These are phyloP conservation scores for Machimus rusticus DNA, from an alignment of 2,888 invertebrate genomes.

Conservation along the genomic window DNA sequence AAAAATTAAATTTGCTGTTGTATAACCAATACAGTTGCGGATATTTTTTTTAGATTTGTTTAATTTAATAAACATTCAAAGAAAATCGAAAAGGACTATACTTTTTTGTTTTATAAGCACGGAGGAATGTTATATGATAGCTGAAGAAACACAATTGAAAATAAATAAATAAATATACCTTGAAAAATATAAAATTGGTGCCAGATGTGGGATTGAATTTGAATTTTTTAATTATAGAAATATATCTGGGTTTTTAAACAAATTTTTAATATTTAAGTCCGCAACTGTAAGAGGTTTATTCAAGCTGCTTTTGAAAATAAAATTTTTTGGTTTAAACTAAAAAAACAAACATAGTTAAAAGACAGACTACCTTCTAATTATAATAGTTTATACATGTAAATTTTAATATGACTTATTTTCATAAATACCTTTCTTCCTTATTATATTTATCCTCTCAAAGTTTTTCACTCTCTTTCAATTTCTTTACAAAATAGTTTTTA, in stretches of 20 bases:
- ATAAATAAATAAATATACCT: too few species aligned
- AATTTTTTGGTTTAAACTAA: too few species aligned
- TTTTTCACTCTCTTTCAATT: not conserved
- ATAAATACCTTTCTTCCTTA: not conserved
- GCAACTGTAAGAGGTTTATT: not conserved
- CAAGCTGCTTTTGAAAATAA: not conserved
- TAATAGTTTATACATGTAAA: not conserved
- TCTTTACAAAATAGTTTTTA: not conserved
- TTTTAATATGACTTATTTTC: not conserved
- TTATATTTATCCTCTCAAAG: not conserved
- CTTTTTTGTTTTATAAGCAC: too few species aligned
- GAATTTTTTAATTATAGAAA: not conserved
- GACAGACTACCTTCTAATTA: not conserved
- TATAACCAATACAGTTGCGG: not conserved
- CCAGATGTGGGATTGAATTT: not conserved
- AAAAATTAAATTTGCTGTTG: not conserved
- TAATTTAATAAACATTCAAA: too few species aligned
- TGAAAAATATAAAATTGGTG: not conserved
- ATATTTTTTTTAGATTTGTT: too few species aligned
- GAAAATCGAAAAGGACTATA: too few species aligned
- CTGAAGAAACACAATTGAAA: too few species aligned
- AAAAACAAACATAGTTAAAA: not conserved
- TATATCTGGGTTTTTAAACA: not conserved
- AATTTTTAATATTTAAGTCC: not conserved
- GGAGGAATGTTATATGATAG: too few species aligned